Evolutionary conservation across 2,113 vertebrate species (phyloP), one percentile per base, ranked within the genome.

Genomic region (Conger conger): DNA sequence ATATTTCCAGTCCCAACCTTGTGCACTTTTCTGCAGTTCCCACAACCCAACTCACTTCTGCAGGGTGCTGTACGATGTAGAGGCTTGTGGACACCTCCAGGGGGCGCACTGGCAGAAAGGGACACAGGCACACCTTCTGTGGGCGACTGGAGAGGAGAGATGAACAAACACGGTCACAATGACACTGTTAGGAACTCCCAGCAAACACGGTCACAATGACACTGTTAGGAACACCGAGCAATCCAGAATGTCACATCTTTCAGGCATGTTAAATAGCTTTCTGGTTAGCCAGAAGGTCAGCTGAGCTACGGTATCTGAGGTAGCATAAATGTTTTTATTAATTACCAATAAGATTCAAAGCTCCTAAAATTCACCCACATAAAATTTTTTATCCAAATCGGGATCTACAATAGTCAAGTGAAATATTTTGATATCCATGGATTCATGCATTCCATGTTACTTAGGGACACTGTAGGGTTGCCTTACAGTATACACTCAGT

Each of bases 51-150:
- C 97, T 96, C 91, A 99, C 98, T 97, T 99, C 98, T 89, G 98
- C 98, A 30, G 97, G 98, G 91, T 99, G 98, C 89, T 99, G 98
- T 86, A 99, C 96, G 80, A 99, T 97, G 88, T 98, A 99, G 82
- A 99, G 92, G 88, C 94, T 94, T 3, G 97, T 98, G 79, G 97
- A 98, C 86, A 99, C 96, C 60, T 95, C 95, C 73, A 99, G 91
- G 0, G 97, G 97, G 86, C 95, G 92, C 33, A 92, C 37, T 2
- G 98, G 98, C 53, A 99, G 95, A 93, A 97, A 99, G 0, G 98
- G 97, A 92, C 98, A 99, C 84, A 99, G 92, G 89, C 98, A 99
- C 84, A 99, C 98, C 93, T 99, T 99, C 92, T 96, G 94, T 84
- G 98, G 98, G 79, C 97, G 97, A 88, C 98, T 99, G 85, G 23